These are phyloP conservation scores for Anguilla megastoma DNA, from an alignment of 2,797 vertebrate species.

Conservation along the genomic window DNA sequence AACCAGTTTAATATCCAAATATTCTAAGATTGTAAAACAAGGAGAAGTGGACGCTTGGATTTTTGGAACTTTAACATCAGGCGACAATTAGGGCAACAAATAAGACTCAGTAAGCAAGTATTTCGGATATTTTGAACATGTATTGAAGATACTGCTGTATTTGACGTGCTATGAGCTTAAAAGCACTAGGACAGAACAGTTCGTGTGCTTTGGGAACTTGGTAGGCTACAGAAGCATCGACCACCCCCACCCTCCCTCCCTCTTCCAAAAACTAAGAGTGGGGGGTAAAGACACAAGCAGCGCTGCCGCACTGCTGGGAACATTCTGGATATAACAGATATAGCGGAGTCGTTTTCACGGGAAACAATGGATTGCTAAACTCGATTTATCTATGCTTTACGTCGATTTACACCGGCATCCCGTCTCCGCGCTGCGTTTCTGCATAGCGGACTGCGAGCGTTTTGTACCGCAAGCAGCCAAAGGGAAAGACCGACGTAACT, in stretches of 20 bases:
- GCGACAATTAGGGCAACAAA: neutral
- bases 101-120: neutral
- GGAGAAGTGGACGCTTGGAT: neutral
- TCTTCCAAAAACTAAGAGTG: conserved; percentile 18
- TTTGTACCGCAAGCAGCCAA: neutral
- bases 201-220: conserved; percentile 28
- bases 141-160: neutral
- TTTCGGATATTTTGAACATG: neutral
- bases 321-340: neutral
- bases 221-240: neutral
- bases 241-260: conserved; percentile 6
- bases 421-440: neutral
- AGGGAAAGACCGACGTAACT: neutral
- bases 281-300: conserved; percentile 24
- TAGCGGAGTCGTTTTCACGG: neutral
- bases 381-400: neutral
- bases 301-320: conserved; percentile 14
- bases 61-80: conserved; percentile 4
- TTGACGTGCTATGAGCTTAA: neutral
- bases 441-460: neutral
- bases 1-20: neutral
- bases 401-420: neutral
- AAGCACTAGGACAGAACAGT: neutral
- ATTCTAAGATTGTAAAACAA: neutral
- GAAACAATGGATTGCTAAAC: conserved; percentile 31